These are phyloP conservation scores for Atrina japonica DNA, from an alignment of 2,888 invertebrate genomes.

Conservation along the genomic window DNA sequence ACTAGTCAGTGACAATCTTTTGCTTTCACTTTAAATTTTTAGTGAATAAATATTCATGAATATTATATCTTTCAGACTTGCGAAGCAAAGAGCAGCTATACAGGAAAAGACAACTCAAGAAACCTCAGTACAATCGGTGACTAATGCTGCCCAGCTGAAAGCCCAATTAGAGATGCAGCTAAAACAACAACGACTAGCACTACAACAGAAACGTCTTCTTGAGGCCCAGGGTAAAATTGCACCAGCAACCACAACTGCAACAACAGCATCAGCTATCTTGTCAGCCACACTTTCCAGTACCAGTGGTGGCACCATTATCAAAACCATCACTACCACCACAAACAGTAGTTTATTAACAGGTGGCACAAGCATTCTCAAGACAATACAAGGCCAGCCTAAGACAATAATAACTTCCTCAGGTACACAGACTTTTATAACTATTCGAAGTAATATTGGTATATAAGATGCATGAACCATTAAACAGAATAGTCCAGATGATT, in stretches of 20 bases:
- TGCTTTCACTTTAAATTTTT: too few species aligned
- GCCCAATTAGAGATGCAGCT: slow-evolving; percentile 96
- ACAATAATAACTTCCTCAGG: slow-evolving; percentile 60
- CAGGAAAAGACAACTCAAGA: slow-evolving; percentile 78
- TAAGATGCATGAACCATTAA: too few species aligned
- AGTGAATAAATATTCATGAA: too few species aligned
- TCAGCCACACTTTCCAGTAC: slow-evolving; percentile 49
- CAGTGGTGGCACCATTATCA: slow-evolving; percentile 54
- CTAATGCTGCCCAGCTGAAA: slow-evolving; percentile 80
- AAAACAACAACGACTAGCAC: slow-evolving; percentile 92
- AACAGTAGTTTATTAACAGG: slow-evolving; percentile 57
- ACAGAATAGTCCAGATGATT: too few species aligned
- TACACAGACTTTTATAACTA: too few species aligned
- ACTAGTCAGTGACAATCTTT: too few species aligned
- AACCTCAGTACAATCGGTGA: slow-evolving; percentile 40
- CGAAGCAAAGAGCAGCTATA: slow-evolving; percentile 78
- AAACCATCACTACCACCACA: slow-evolving; percentile 54
- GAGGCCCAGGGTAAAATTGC: slow-evolving; percentile 58
- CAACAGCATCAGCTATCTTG: slow-evolving; percentile 48
- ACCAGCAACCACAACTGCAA: slow-evolving; percentile 42
- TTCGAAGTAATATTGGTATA: too few species aligned
- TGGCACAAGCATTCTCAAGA: slow-evolving; percentile 63
- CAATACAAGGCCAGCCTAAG: slow-evolving; percentile 71
- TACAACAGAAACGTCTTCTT: slow-evolving; percentile 89
- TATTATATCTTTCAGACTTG: too few species aligned